A percentile compares a stretch with the other conserved stretches of the same genome.
Conservation (phyloP, 2,888 invertebrate genomes). For the Allacma fusca region DNA sequence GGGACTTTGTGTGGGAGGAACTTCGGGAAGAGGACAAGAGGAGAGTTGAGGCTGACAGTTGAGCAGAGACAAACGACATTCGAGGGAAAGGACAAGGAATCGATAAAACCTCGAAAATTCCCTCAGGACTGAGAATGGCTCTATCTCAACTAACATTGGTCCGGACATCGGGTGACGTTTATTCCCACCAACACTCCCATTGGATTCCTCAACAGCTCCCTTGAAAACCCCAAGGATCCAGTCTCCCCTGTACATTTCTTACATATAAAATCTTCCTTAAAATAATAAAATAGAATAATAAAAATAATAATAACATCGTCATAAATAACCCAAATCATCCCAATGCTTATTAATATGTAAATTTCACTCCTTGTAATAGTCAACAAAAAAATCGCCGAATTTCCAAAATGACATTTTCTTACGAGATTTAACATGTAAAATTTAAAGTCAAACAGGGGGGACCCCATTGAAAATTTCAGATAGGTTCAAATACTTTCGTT, state of each 20-base stretch:
- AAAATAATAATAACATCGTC: too few species aligned
- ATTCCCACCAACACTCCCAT: constrained; percentile 48
- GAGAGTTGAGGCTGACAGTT: constrained; percentile 46
- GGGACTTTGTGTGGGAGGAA: not conserved
- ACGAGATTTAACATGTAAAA: too few species aligned
- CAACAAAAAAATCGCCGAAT: too few species aligned
- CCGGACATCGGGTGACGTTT: constrained; percentile 48
- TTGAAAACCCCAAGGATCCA: not conserved
- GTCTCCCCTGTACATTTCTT: not conserved
- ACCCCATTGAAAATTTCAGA: too few species aligned
- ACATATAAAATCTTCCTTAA: not conserved
- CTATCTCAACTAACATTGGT: constrained; percentile 46
- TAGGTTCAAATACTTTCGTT: too few species aligned
- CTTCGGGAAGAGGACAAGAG: constrained; percentile 16
- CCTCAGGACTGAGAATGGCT: constrained; percentile 48
- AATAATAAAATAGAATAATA: too few species aligned
- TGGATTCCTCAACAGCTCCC: constrained; percentile 31
- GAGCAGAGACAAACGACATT: constrained; percentile 48
- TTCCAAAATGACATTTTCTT: too few species aligned
- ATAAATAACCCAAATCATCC: too few species aligned
- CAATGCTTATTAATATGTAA: too few species aligned
- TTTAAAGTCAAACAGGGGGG: too few species aligned
- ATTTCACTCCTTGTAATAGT: too few species aligned
- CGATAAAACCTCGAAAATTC: constrained; percentile 45
- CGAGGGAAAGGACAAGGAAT: constrained; percentile 43